Conservation (phyloP, 1,140 invertebrate species). For the Cryptotermes secundus region DNA sequence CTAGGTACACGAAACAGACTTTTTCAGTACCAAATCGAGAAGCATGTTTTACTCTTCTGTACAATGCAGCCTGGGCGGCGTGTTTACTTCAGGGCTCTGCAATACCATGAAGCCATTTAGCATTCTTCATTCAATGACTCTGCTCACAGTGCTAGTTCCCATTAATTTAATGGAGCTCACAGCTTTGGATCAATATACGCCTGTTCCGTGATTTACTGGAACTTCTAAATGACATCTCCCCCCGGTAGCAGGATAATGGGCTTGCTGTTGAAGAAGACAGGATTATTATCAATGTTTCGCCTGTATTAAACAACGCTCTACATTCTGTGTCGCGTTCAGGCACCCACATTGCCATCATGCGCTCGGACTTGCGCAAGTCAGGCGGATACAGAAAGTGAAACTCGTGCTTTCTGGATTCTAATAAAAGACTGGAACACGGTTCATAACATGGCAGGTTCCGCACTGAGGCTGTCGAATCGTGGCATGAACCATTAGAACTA, state of each 20-base stretch:
- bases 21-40: too few relatives aligned
- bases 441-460: too few relatives aligned
- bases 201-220: background rate
- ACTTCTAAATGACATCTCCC: background rate
- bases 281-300: background rate
- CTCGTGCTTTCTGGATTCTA: too few relatives aligned
- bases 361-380: too few relatives aligned
- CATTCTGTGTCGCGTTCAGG: too few relatives aligned
- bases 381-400: too few relatives aligned
- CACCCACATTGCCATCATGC: too few relatives aligned
- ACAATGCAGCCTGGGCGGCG: background rate
- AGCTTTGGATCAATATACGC: conserved; percentile 8
- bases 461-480: too few relatives aligned
- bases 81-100: background rate
- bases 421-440: too few relatives aligned
- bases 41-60: background rate
- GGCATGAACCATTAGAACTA: too few relatives aligned
- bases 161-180: conserved; percentile 17
- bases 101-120: conserved; percentile 16
- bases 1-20: too few relatives aligned
- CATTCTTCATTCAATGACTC: conserved; percentile 13
- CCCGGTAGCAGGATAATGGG: background rate
- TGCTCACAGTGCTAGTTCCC: background rate
- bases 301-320: too few relatives aligned
- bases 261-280: background rate